A percentile compares a stretch with the other conserved stretches of the same genome.
Evolutionary conservation across 2,888 invertebrate species (phyloP).

Genomic region (Rotaria sp.): DNA sequence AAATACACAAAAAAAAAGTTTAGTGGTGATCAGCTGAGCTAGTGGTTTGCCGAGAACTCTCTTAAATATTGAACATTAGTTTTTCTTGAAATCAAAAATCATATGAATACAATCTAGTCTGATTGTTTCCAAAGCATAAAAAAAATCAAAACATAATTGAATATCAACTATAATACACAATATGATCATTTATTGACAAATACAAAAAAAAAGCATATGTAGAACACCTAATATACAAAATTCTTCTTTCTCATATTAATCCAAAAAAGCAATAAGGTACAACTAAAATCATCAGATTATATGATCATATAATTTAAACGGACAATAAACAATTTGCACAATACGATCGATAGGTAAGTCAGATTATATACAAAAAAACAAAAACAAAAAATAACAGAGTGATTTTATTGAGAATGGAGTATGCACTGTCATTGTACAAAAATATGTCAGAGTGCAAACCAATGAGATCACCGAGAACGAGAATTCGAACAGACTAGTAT

Average conservation of each 20-base stretch:
- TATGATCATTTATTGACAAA: neutral
- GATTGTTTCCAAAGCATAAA: neutral
- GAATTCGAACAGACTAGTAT: neutral
- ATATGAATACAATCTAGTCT: no score
- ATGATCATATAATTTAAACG: slow-evolving; percentile 1
- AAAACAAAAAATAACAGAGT: neutral
- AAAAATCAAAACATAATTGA: neutral
- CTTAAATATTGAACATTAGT: no score
- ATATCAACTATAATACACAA: neutral
- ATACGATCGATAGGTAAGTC: no score
- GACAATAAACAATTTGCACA: neutral
- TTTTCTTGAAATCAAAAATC: no score
- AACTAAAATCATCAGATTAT: neutral
- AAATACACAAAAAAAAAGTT: no score
- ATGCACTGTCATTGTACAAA: neutral
- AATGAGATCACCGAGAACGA: neutral
- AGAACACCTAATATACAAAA: no score
- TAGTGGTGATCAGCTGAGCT: no score
- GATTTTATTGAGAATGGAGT: neutral
- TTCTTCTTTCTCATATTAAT: no score
- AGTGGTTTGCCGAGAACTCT: no score
- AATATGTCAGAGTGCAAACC: neutral
- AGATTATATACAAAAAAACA: no score
- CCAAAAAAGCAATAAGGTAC: neutral
- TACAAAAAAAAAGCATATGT: neutral